phyloP scores from a whole-genome alignment of 1,140 invertebrate genomes.

The Venustaconcha ellipsiformis region DNA sequence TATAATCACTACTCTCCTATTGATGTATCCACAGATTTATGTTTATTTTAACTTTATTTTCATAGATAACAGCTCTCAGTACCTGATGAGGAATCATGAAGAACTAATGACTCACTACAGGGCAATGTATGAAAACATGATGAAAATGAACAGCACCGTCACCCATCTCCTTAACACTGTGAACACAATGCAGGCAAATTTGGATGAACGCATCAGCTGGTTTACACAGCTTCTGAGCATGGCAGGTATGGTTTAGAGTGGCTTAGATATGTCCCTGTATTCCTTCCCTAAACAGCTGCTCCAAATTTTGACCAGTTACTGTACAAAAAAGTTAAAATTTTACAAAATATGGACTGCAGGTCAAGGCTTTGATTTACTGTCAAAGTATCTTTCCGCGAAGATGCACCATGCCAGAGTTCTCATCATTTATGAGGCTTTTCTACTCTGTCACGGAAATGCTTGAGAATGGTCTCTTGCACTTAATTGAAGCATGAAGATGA shows the following conservation, averaged over 20 bases:
- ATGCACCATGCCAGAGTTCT: too few species aligned
- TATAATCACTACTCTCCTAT: too few species aligned
- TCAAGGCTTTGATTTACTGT: too few species aligned
- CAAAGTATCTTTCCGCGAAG: too few species aligned
- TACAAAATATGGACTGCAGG: too few species aligned
- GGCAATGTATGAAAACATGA: conserved; percentile 73
- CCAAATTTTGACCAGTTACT: too few species aligned
- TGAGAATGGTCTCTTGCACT: too few species aligned
- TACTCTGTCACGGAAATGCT: too few species aligned
- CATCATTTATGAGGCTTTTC: too few species aligned
- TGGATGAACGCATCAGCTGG: conserved; percentile 74
- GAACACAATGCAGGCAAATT: conserved; percentile 69
- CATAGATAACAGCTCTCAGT: conserved; percentile 70
- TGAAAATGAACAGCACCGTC: conserved; percentile 75
- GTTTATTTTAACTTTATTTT: conserved; percentile 10
- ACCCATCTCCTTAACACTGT: conserved; percentile 72
- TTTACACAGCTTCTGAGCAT: conserved; percentile 73
- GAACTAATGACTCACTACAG: conserved; percentile 72
- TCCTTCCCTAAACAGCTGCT: neutral
- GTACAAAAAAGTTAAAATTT: too few species aligned
- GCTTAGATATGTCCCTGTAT: neutral
- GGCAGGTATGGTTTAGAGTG: conserved; percentile 64
- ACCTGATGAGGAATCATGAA: conserved; percentile 72
- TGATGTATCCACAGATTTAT: neutral
- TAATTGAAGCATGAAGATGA: too few species aligned